A percentile compares a stretch with the other conserved stretches of the same genome.
Conservation (phyloP, 2,888 invertebrate species). For the Lithophane leautieri region DNA sequence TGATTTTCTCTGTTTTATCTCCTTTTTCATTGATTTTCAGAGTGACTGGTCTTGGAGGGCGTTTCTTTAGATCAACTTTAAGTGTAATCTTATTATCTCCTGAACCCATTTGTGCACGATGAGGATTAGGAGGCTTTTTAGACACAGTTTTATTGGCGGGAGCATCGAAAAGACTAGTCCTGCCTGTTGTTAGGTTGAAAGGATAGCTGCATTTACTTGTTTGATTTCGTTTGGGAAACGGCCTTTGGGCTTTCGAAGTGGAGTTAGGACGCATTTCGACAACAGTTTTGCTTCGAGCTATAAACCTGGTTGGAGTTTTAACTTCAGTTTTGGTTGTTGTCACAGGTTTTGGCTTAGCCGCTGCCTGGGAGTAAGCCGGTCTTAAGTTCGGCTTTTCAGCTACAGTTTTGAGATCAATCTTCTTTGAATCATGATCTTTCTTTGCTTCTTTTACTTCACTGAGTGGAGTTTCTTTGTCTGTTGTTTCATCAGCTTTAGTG, state of each 20-base stretch:
- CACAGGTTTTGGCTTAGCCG: conserved; percentile 86
- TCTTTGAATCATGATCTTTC: conserved; percentile 75
- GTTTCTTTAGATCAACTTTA: conserved; percentile 80
- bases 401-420: conserved; percentile 71
- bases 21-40: conserved; percentile 82
- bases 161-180: conserved; percentile 85
- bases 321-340: conserved; percentile 78
- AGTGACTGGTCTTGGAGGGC: conserved; percentile 78
- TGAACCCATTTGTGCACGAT: conserved; percentile 76
- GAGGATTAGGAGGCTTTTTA: conserved; percentile 75
- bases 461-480: conserved; percentile 60
- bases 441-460: conserved; percentile 72
- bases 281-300: conserved; percentile 86
- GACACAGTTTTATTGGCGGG: conserved; percentile 72
- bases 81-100: conserved; percentile 78
- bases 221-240: conserved; percentile 80
- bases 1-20: conserved; percentile 76
- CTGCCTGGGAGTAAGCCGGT: conserved; percentile 89
- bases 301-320: conserved; percentile 77
- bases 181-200: conserved; percentile 87
- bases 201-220: conserved; percentile 88
- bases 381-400: conserved; percentile 75
- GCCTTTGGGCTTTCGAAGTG: conserved; percentile 75
- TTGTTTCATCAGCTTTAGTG: conserved; percentile 53
- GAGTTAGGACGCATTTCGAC: conserved; percentile 83